Conservation (phyloP, 2,888 invertebrate genomes). For the Metacarcinus magister region DNA sequence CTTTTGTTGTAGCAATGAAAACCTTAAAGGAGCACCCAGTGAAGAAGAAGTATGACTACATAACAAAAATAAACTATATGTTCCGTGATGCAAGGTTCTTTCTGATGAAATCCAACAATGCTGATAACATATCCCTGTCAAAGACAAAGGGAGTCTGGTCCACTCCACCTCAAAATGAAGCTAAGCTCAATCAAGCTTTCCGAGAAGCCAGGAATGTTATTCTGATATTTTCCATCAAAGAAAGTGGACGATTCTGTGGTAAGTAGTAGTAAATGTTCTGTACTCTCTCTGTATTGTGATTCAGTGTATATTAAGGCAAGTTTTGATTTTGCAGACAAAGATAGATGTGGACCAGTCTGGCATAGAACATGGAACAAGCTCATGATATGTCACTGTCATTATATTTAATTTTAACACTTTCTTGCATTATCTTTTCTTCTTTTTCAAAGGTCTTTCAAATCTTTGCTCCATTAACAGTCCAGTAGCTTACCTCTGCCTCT, state of each 20-base stretch:
- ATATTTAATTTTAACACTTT: too few species aligned
- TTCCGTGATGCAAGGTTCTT: slow-evolving; percentile 97
- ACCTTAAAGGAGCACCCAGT: slow-evolving; percentile 61
- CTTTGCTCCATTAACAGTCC: too few species aligned
- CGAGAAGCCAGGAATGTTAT: slow-evolving; percentile 96
- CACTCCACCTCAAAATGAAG: slow-evolving; percentile 98
- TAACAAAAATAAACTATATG: slow-evolving; percentile 92
- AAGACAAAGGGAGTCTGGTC: slow-evolving; percentile 99
- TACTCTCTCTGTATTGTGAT: not conserved
- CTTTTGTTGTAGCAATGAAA: slow-evolving; percentile 41
- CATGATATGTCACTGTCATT: too few species aligned
- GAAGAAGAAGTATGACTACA: slow-evolving; percentile 83
- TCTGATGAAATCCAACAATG: slow-evolving; percentile 98
- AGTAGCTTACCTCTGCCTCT: too few species aligned
- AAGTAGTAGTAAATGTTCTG: slow-evolving; percentile 51
- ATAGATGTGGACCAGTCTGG: too few species aligned
- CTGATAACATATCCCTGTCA: slow-evolving; percentile 96
- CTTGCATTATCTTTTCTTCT: too few species aligned
- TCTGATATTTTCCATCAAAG: slow-evolving; percentile 98
- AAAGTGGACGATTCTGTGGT: slow-evolving; percentile 93
- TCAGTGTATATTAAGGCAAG: not conserved
- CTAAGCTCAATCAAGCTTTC: slow-evolving; percentile 97
- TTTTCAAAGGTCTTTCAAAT: too few species aligned
- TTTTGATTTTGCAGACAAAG: too few species aligned
- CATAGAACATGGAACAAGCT: too few species aligned